Percentiles rank a stretch among this genome's conserved stretches.
phyloP scores from a whole-genome alignment of 1,140 invertebrate genomes.

The Aphelinus atriplicis region DNA sequence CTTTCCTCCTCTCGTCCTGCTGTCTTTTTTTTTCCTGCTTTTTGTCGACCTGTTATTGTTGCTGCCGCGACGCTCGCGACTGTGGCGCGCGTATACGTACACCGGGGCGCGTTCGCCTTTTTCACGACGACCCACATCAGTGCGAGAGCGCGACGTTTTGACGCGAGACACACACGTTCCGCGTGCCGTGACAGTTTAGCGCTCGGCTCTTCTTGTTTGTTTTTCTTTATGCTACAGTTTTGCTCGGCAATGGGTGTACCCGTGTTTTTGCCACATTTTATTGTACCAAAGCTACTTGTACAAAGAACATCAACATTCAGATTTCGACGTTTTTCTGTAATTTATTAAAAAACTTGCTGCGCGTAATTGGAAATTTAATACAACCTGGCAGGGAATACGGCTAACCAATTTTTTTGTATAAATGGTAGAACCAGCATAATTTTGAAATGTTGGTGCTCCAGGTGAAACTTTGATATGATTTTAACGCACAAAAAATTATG shows the following conservation, averaged over 20 bases:
- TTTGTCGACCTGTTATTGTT: slow-evolving; percentile 1
- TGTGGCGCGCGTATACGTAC: no score
- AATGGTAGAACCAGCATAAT: no score
- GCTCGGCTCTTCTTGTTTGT: background rate
- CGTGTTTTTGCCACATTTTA: background rate
- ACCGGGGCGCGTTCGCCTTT: slow-evolving; percentile 1
- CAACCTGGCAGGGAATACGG: no score
- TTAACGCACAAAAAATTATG: no score
- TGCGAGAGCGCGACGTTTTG: slow-evolving; percentile 22
- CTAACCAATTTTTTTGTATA: no score
- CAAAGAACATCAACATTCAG: no score
- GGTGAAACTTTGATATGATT: no score
- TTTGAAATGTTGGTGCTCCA: no score
- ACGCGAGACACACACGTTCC: slow-evolving; percentile 15
- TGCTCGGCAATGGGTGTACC: background rate
- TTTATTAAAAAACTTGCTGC: no score
- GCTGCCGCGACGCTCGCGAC: background rate
- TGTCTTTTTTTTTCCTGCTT: background rate
- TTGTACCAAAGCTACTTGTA: no score
- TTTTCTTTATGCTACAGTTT: slow-evolving; percentile 1
- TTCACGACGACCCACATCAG: slow-evolving; percentile 14
- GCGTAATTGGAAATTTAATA: no score
- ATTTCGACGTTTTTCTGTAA: no score
- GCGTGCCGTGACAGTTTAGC: slow-evolving; percentile 6
- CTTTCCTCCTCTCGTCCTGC: background rate